Evolutionary conservation across 2,797 vertebrate species (phyloP), one percentile per base, ranked within the genome.

Genomic region (Neosalanx taihuensis): DNA sequence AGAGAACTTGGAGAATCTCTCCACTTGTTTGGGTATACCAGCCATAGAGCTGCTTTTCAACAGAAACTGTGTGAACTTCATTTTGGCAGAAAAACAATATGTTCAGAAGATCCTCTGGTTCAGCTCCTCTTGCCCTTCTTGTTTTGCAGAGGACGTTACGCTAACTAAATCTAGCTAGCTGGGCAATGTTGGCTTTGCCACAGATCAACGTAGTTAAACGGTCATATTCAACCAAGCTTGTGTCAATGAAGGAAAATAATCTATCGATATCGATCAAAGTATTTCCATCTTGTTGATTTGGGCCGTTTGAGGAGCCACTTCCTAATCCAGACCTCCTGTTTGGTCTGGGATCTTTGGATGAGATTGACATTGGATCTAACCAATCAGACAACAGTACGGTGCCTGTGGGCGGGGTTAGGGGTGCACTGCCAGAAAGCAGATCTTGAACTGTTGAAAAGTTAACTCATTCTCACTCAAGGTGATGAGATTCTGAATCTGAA

Each of bases 1-100:
- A 0, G 96, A 98, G 77, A 94, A 99, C 76, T 96, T 96, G 1
- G 96, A 94, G 76, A 98, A 98, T 74, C 90, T 88, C 81, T 98
- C 97, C 83, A 98, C 95, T 75, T 95, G 95, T 59, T 87, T 92
- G 1, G 94, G 95, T 70, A 93, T 86, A 9, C 92, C 89, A 69
- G 83, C 86, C 33, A 87, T 73, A 0, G 90, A 87, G 74, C 85
- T 76, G 73, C 87, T 93, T 75, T 93, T 93, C 76, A 93, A 63
- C 78, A 94, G 67, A 76, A 92, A 85, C 76, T 90, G 91, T 26
- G 92, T 91, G 79, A 95, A 93, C 90, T 91, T 95, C 94, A 95
- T 95, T 30, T 81, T 89, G 72, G 23, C 72, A 68, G 60, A 56
- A 51, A 51, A 53, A n/a, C 18, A n/a, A 53, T 7, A 4, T 53